A percentile compares a stretch with the other conserved stretches of the same genome.
These are phyloP conservation scores for Pyrgus malvae DNA, from an alignment of 2,888 invertebrate genomes.

Conservation along the genomic window DNA sequence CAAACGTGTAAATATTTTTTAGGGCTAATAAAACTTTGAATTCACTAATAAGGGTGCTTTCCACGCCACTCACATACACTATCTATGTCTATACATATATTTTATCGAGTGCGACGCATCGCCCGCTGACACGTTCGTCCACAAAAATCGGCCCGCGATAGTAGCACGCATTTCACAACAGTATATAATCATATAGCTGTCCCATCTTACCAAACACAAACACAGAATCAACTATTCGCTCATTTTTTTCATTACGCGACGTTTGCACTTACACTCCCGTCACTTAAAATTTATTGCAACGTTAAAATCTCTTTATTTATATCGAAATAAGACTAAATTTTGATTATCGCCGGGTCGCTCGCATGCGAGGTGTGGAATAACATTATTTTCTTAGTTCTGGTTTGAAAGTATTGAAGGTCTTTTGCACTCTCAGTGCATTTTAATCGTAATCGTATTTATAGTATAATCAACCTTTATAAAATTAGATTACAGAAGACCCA, in stretches of 20 bases:
- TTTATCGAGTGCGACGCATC: neutral
- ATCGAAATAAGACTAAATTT: conserved; percentile 12
- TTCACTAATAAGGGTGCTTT: neutral
- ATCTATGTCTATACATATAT: neutral
- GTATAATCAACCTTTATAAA: conserved; percentile 3
- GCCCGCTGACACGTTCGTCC: conserved; percentile 13
- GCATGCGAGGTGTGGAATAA: neutral
- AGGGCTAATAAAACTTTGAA: neutral
- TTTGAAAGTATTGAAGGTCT: neutral
- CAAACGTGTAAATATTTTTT: neutral
- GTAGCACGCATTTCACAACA: conserved; percentile 52
- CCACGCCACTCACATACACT: conserved; percentile 6
- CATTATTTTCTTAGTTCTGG: neutral
- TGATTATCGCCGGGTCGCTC: neutral
- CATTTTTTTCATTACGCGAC: conserved; percentile 37
- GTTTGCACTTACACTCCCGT: conserved; percentile 45
- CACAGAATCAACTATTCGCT: conserved; percentile 71
- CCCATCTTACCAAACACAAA: conserved; percentile 73
- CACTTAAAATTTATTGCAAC: conserved; percentile 26
- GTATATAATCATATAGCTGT: conserved; percentile 63
- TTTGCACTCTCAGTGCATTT: conserved; percentile 17
- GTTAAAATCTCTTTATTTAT: conserved; percentile 26
- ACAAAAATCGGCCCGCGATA: conserved; percentile 55
- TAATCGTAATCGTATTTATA: conserved; percentile 1
- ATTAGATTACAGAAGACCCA: neutral